Base-by-base conservation (phyloP, 1,140 invertebrate species). In the Nylanderia fulva region DNA sequence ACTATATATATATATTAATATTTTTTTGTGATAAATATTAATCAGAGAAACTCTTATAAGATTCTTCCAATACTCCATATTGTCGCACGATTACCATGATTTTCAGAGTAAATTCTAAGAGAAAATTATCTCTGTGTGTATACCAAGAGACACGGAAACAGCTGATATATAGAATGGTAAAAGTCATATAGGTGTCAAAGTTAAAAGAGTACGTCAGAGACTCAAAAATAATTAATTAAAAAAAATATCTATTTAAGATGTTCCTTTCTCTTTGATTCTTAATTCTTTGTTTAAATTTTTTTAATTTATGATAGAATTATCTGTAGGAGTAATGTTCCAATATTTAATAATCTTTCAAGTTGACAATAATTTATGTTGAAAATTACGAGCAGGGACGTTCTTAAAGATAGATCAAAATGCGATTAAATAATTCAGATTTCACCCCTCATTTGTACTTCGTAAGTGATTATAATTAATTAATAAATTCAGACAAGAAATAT, bases 391-490 rank as follows among this genome's bases (percentile, higher is more conserved):
- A 48, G n/a, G 13, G 4, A 3, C 15, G 24, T n/a, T 52, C 5
- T 48, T 8, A 15, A 7, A 33, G 27, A 76, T 3, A 27, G 13
- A 36, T n/a, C 1, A 29, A 54, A 42, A 61, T 39, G 58, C n/a
- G 36, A 33, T n/a, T 54, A 54, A 33, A 76, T n/a, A 77, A 56
- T 52, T 27, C 27, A 60, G 39, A 56, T 18, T 79, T 77, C 24
- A 21, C 21, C 0, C 33, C n/a, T n/a, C 29, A 29, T 33, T 56
- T 29, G 6, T 24, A 48, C 15, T 54, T 68, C 21, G 29, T 72
- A 69, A 72, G 13, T 54, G 61, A 13, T 56, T 74, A 58, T 71
- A 68, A 86, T 66, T 56, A 24, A 42, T 9, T 64, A 76, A 72
- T 82, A n/a, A n/a, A n/a, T n/a, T n/a, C n/a, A n/a, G n/a, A n/a